Evolutionary conservation across 2,797 vertebrate genomes (phyloP), one percentile per base, ranked within the genome.

Genomic region (Triplophysa bombifrons): DNA sequence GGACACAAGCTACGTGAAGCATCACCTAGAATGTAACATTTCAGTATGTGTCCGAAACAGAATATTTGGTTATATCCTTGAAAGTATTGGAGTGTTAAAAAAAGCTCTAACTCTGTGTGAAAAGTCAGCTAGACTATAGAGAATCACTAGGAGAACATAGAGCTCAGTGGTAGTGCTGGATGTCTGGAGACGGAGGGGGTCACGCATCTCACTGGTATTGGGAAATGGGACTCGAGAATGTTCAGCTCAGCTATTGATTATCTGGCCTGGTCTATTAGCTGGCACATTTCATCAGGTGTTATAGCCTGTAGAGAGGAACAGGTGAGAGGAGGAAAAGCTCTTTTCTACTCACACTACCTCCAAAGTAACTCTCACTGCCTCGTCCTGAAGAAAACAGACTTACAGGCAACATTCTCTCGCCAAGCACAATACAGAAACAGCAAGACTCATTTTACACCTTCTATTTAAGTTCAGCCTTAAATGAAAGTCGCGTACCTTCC

Each of bases 221-320:
- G 71, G 75, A 79, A 81, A 82, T 1, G 3, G 50, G 41, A 82
- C 44, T 70, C 64, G 25, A 67, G 71, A 71, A 56, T 50, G 46
- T 70, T 63, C 16, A 74, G 60, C 72, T 64, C 63, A 30, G 76
- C 17, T 82, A 84, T 84, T 68, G 82, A 84, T 84, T 83, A 77
- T 70, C 73, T 56, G 30, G 61, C 71, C 55, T 46, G 20, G 44
- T 68, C 80, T 68, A 58, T 58, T 71, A 80, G 44, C 64, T 79
- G 79, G 44, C 14, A 60, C 30, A 78, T 65, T 74, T 74, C 66
- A 84, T 82, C 80, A 80, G 30, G 10, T 65, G 73, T 22, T 19
- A 60, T 27, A 77, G 41, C 25, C 48, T 53, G 46, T 12, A 38
- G 65, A 53, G 55, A 70, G 3, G 34, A 74, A 55, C 22, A 77